Percentiles rank a stretch among this genome's conserved stretches.
phyloP scores from a whole-genome alignment of 2,113 vertebrate genomes.

The Nothobranchius kuhntae region DNA sequence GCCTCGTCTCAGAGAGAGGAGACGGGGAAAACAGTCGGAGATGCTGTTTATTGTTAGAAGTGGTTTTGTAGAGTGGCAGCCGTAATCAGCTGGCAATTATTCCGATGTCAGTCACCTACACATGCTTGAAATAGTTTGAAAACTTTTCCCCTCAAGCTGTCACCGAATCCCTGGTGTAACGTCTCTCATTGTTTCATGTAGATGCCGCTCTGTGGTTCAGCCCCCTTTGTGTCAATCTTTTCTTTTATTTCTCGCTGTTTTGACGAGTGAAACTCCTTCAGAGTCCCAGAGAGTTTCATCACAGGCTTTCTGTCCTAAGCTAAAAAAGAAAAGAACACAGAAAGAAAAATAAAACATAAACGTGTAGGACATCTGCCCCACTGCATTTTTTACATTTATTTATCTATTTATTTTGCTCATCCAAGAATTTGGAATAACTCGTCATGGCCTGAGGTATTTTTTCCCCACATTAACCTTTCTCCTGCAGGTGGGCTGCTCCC shows the following conservation, averaged over 20 bases:
- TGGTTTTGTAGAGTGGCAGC: slow-evolving; percentile 47
- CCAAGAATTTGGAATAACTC: slow-evolving; percentile 10
- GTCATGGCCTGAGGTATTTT: too few species aligned
- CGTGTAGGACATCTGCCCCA: not conserved
- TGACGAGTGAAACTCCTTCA: slow-evolving; percentile 48
- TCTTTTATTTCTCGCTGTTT: slow-evolving; percentile 16
- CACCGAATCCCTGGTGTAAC: slow-evolving; percentile 38
- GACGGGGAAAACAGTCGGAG: slow-evolving; percentile 32
- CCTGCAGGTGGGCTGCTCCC: too few species aligned
- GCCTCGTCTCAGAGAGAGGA: slow-evolving; percentile 19
- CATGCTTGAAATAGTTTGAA: slow-evolving; percentile 37
- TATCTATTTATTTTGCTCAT: not conserved
- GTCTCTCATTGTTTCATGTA: slow-evolving; percentile 37
- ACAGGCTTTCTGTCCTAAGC: slow-evolving; percentile 25
- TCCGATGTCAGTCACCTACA: slow-evolving; percentile 57
- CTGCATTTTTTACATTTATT: too few species aligned
- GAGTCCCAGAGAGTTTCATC: slow-evolving; percentile 19
- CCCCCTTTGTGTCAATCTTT: slow-evolving; percentile 16
- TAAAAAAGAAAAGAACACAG: not conserved
- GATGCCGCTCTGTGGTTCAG: slow-evolving; percentile 29
- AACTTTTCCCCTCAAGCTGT: slow-evolving; percentile 39
- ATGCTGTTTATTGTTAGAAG: slow-evolving; percentile 54
- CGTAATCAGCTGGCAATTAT: slow-evolving; percentile 57
- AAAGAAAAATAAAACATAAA: not conserved
- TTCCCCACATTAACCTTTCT: too few species aligned